Base-by-base conservation (phyloP, 2,888 invertebrate species). In the Phortica magna region DNA sequence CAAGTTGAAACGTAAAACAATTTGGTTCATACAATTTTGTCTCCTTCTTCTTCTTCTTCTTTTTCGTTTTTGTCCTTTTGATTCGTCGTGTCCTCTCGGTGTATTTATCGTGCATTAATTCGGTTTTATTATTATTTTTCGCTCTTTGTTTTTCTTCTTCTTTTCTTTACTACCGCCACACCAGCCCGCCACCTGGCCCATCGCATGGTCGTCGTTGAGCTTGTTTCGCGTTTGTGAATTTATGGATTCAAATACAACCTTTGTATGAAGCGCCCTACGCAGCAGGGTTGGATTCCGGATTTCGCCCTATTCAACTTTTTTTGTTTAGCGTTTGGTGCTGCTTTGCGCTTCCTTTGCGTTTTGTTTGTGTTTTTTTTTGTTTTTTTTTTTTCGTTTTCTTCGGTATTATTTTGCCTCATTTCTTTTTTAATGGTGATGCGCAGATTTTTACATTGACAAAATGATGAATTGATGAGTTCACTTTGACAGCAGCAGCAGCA, bases 81-180 rank as follows among this genome's bases (percentile, higher is more conserved):
- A 74, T 75, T 76, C 31, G 31, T 79, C 74, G 74, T 77, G 67
- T 73, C 76, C 74, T 70, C 55, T 61, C 31, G 31, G 68, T 75
- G 73, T 77, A 76, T 80, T 78, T 77, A 79, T 79, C 81, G 78
- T 83, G 78, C 78, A 81, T 81, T 81, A 76, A 81, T 82, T 82
- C 78, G 78, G 78, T 81, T 65, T 79, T 81, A 81, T 81, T 83
- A 81, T 83, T 83, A 80, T 78, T 80, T 79, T 83, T 82, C 73
- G 77, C 73, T 79, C 75, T 74, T 75, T 76, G 31, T 80, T 79
- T 83, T 82, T 74, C 74, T 71, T 78, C 75, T 74, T 75, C 75
- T 75, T 41, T 73, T 48, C 22, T 7, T 43, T n/a, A n/a, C 22
- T 39, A 42, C 10, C 41, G 31, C 57, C 43, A 41, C 22, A 10